Evolutionary conservation across 2,888 invertebrate species (phyloP).

Genomic region (Lottia gigantea): DNA sequence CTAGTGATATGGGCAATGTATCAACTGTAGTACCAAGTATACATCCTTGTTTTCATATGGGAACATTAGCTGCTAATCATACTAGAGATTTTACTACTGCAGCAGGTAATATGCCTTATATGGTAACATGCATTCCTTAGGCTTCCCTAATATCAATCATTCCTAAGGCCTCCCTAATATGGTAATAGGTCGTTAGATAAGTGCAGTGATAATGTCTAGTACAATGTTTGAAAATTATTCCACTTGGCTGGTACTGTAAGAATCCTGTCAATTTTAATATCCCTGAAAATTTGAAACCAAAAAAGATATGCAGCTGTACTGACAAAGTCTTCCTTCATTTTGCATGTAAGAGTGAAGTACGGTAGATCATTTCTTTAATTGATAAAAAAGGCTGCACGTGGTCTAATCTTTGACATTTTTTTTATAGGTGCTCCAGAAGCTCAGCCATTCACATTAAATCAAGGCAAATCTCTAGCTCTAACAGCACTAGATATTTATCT

Average conservation of each 20-base stretch:
- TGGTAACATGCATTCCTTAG: too few species aligned
- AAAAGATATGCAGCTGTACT: slow-evolving; percentile 13
- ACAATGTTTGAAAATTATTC: too few species aligned
- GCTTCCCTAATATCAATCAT: too few species aligned
- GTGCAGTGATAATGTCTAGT: too few species aligned
- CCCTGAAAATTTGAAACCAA: too few species aligned
- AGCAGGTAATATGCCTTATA: slow-evolving; percentile 36
- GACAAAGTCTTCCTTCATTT: not conserved
- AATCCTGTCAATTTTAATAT: too few species aligned
- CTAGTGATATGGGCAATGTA: slow-evolving; percentile 61
- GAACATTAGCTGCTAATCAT: slow-evolving; percentile 47
- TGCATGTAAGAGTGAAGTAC: too few species aligned
- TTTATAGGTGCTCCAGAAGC: slow-evolving; percentile 35
- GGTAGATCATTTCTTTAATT: too few species aligned
- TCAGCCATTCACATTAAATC: slow-evolving; percentile 41
- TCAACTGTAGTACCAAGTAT: slow-evolving; percentile 56
- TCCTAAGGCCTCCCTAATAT: too few species aligned
- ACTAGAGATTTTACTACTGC: slow-evolving; percentile 47
- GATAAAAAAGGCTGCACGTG: not conserved
- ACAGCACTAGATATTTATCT: slow-evolving; percentile 43
- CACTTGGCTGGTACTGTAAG: not conserved
- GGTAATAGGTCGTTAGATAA: too few species aligned
- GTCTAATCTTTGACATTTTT: too few species aligned
- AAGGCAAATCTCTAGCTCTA: slow-evolving; percentile 47
- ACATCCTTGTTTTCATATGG: slow-evolving; percentile 49